Conservation (phyloP, 2,113 vertebrate species). For the Stegostoma tigrinum region DNA sequence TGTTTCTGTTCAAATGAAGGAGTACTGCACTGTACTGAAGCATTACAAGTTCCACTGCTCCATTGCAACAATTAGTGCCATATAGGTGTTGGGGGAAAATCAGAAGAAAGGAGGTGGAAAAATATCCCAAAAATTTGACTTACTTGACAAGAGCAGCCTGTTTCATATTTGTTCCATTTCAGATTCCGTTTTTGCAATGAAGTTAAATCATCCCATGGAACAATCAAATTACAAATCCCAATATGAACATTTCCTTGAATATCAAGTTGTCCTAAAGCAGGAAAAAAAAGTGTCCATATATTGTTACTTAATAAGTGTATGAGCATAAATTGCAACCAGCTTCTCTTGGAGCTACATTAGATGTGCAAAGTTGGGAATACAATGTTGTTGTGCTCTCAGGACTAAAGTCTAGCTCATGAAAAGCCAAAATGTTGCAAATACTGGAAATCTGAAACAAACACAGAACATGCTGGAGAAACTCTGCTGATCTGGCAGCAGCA, state of each 20-base stretch:
- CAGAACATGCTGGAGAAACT: too few species aligned
- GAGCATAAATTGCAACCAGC: background rate
- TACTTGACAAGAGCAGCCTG: constrained; percentile 60
- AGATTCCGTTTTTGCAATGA: constrained; percentile 79
- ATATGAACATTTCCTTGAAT: constrained; percentile 74
- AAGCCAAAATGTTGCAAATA: too few species aligned
- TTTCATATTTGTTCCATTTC: constrained; percentile 75
- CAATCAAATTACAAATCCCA: constrained; percentile 77
- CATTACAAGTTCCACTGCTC: background rate
- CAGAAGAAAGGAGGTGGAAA: background rate
- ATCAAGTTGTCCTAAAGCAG: constrained; percentile 66
- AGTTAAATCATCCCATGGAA: constrained; percentile 80
- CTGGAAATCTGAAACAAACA: too few species aligned
- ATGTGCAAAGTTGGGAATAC: background rate
- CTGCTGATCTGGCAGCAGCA: too few species aligned
- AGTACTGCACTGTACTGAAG: background rate
- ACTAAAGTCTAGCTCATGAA: background rate
- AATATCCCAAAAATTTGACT: background rate
- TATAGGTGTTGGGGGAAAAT: too few species aligned
- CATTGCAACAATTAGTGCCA: background rate
- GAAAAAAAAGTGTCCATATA: constrained; percentile 38
- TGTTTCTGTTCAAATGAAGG: background rate
- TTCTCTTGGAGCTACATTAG: background rate
- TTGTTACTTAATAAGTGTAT: background rate
- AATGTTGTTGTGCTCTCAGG: background rate